These are phyloP conservation scores for Pleuronectes platessa DNA, from an alignment of 2,113 vertebrate species.

Conservation along the genomic window DNA sequence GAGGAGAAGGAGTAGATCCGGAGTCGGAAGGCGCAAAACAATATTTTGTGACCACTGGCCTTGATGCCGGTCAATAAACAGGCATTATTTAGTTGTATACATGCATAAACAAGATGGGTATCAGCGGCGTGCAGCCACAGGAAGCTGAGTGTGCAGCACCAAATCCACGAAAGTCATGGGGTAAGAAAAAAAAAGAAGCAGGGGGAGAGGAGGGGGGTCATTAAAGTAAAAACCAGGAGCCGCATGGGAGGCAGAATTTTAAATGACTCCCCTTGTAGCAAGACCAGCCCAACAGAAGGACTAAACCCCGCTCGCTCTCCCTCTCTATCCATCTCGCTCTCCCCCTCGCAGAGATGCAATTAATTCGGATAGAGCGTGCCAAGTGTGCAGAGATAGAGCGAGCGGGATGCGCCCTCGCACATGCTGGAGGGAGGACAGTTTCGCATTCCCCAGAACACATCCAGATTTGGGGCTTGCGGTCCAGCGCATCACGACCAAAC, in stretches of 20 bases:
- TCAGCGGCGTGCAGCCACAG: slow-evolving; percentile 30
- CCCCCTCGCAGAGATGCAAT: slow-evolving; percentile 81
- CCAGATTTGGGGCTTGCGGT: slow-evolving; percentile 64
- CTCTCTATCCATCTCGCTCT: slow-evolving; percentile 73
- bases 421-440: slow-evolving; percentile 75
- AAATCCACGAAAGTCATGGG: slow-evolving; percentile 58
- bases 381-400: slow-evolving; percentile 79
- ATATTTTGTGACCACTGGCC: slow-evolving; percentile 33
- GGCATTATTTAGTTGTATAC: slow-evolving; percentile 42
- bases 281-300: slow-evolving; percentile 80
- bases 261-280: slow-evolving; percentile 84
- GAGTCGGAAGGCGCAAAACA: not conserved
- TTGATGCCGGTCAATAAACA: slow-evolving; percentile 43
- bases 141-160: slow-evolving; percentile 44
- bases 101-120: slow-evolving; percentile 31
- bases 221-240: slow-evolving; percentile 83
- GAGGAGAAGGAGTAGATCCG: slow-evolving; percentile 46
- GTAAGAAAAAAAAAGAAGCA: slow-evolving; percentile 28
- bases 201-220: slow-evolving; percentile 75
- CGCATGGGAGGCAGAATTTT: slow-evolving; percentile 85
- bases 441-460: slow-evolving; percentile 75
- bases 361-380: slow-evolving; percentile 79
- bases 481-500: slow-evolving; percentile 62
- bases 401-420: slow-evolving; percentile 74
- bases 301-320: slow-evolving; percentile 66